Base-by-base conservation (phyloP, 2,797 vertebrate species). In the Hydrophis major region DNA sequence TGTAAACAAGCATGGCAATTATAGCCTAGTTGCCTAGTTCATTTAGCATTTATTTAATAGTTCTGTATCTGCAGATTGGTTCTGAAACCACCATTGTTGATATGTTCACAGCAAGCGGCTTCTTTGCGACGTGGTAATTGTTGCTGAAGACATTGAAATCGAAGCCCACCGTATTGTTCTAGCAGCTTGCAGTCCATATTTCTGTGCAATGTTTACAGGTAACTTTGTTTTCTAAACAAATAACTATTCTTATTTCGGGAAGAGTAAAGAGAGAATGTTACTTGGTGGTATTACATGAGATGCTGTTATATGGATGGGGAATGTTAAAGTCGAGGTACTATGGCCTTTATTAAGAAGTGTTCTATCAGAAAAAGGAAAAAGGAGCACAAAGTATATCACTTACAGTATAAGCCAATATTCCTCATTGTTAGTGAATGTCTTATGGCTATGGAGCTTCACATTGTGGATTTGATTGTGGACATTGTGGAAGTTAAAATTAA, bases 141-240 rank as follows among this genome's bases (percentile, higher is more conserved):
- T 99, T 96, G 99, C 99, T 0, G 99, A 98, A 93, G 98, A 98
- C 3, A 97, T 98, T 12, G 98, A 99, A 96, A 98, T 99, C 94
- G 98, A 99, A 92, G 99, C 99, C 47, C 99, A 99, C 97, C 98
- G 98, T 10, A 98, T 99, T 97, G 98, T 99, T 94, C 97, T 99
- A 93, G 98, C 99, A 0, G 98, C 99, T 96, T 99, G 99, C 96
- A 99, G 99, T 96, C 99, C 99, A 57, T 99, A 99, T 96, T 99
- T 99, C 94, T 99, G 98, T 97, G 99, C 99, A 4, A 99, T 99
- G 99, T 99, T 99, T 97, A 99, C 99, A 98, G 99, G 99, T 99
- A 98, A 66, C 74, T 7, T 42, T 90, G 22, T 32, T 16, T 7
- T 13, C 27, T 28, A 74, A 6, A 0, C 18, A 0, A 74, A 55